Evolutionary conservation across 1,140 invertebrate species (phyloP), one percentile per base, ranked within the genome.

Genomic region (Teleopsis dalmanni): DNA sequence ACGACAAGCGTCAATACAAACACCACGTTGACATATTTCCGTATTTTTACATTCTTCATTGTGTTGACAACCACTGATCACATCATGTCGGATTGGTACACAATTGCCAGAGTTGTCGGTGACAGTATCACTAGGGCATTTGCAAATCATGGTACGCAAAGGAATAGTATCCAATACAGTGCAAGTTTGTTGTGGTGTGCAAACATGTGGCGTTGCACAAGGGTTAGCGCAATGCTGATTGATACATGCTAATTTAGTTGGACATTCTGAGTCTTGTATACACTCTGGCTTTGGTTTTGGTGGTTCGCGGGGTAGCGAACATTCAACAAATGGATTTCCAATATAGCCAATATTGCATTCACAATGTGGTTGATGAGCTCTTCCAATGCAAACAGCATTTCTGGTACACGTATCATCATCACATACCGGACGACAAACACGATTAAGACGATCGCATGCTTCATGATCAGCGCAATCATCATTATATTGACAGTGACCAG

Each of bases 391-490:
- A 9, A 76, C 72, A 0, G 91, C 91, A 8, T 78, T 79, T 2
- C 78, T 73, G 1, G 84, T 87, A 60, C 90, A 93, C 1, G 82
- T 81, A 21, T 83, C 81, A 2, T 82, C 80, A 8, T 83, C 81
- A 57, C 90, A 94, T 21, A 87, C 88, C 1, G 82, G 83, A 60
- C 86, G 77, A 62, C 91, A 94, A 4, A 90, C 79, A 54, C 87
- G 77, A 61, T 91, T 93, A 3, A 90, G 71, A 42, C 86, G 75
- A 57, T 94, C 88, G 62, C 90, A 94, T 21, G 85, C 80, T 70
- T 93, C 88, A 49, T 88, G 79, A 62, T 87, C 81, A 6, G 85
- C 84, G 58, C 91, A 95, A 55, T 94, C 90, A 60, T 91, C 87
- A 61, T 94, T 90, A 58, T 88, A 89, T 56, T 87, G 85, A 59